Evolutionary conservation across 2,113 vertebrate species (phyloP).

Genomic region (Hippopotamus amphibius): DNA sequence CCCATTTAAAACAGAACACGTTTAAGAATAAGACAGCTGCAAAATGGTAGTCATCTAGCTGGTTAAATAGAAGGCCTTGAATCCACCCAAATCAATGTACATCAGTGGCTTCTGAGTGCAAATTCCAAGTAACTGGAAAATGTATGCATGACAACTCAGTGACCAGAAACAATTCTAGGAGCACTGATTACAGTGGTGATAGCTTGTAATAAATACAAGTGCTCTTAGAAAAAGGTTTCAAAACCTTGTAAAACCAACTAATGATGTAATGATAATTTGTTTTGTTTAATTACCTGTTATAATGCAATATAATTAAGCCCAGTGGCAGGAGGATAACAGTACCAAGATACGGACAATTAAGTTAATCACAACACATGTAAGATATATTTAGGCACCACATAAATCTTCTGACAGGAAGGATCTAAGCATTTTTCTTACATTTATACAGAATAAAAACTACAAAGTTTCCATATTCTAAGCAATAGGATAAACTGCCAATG

Average conservation of each 20-base stretch:
- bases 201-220: background rate
- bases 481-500: background rate
- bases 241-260: conserved; percentile 63
- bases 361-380: conserved; percentile 66
- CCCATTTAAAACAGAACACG: background rate
- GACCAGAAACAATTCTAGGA: conserved; percentile 22
- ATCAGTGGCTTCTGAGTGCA: background rate
- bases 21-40: background rate
- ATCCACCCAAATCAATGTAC: background rate
- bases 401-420: conserved; percentile 61
- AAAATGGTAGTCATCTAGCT: background rate
- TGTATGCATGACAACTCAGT: background rate
- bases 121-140: background rate
- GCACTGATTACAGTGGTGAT: background rate
- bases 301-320: conserved; percentile 64
- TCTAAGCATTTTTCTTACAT: conserved; percentile 32
- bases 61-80: background rate
- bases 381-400: conserved; percentile 62
- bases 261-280: conserved; percentile 64
- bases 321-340: conserved; percentile 16
- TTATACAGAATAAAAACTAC: conserved; percentile 13
- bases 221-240: conserved; percentile 52
- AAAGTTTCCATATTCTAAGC: conserved; percentile 11
- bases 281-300: conserved; percentile 75
- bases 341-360: conserved; percentile 70